Conservation (phyloP, 2,888 invertebrate species). For the Cantharis nigra region DNA sequence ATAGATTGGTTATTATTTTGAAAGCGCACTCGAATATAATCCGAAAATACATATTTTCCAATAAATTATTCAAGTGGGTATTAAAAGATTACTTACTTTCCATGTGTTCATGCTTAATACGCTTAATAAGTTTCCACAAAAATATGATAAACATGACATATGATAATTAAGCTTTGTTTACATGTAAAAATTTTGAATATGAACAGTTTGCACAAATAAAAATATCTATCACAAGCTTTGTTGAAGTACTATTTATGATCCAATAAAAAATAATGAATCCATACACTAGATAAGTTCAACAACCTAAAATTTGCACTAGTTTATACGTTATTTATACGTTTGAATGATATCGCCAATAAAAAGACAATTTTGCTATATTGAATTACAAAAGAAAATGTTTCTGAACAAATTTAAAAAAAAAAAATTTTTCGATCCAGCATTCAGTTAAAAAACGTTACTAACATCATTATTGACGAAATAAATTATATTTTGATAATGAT, state of each 20-base stretch:
- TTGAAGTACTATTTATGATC: neutral
- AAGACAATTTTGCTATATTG: neutral
- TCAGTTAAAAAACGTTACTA: neutral
- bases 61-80: neutral
- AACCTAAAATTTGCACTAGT: neutral
- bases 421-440: neutral
- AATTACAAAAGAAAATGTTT: neutral
- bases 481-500: constrained; percentile 1
- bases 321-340: neutral
- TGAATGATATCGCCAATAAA: neutral
- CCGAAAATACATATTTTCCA: neutral
- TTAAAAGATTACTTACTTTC: neutral
- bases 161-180: neutral
- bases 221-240: neutral
- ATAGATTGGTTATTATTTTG: neutral
- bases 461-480: neutral
- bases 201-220: neutral
- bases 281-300: neutral
- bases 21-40: neutral
- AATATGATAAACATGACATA: neutral
- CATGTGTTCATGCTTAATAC: neutral
- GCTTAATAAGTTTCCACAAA: neutral
- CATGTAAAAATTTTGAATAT: neutral
- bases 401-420: neutral
- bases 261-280: neutral